phyloP scores from a whole-genome alignment of 2,888 invertebrate genomes.

The Iselma pallidipennis region DNA sequence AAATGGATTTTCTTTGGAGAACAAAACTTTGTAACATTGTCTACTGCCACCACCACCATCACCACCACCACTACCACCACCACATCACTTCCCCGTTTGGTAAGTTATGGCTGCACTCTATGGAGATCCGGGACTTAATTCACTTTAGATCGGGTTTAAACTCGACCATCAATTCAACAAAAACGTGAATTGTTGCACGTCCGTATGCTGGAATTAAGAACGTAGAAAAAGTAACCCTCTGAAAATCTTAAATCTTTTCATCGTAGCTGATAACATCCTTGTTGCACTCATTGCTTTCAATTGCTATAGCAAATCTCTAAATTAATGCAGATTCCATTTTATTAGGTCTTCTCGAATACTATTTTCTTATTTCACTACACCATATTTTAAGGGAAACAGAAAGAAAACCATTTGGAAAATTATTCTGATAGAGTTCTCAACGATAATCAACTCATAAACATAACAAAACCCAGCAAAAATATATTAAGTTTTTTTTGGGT shows the following conservation, averaged over 20 bases:
- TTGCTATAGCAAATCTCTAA: slow-evolving; percentile 11
- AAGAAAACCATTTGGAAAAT: not conserved
- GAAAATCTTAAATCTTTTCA: not conserved
- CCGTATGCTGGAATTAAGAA: slow-evolving; percentile 32
- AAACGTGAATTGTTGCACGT: slow-evolving; percentile 41
- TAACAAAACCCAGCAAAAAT: no score
- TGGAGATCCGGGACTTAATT: slow-evolving; percentile 47
- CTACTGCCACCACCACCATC: slow-evolving; percentile 4
- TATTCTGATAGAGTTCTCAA: not conserved
- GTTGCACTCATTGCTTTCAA: not conserved
- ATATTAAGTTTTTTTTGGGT: no score
- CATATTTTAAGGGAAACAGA: not conserved
- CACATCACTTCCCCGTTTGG: slow-evolving; percentile 33
- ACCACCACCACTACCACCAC: not conserved
- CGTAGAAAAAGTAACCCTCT: slow-evolving; percentile 27
- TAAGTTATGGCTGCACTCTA: slow-evolving; percentile 46
- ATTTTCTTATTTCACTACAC: slow-evolving; percentile 3
- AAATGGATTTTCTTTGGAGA: slow-evolving; percentile 28
- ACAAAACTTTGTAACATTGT: slow-evolving; percentile 28
- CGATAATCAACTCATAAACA: no score
- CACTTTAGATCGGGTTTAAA: slow-evolving; percentile 47
- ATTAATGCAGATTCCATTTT: slow-evolving; percentile 22
- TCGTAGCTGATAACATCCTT: not conserved
- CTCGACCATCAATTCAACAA: slow-evolving; percentile 45
- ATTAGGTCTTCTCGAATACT: not conserved